These are phyloP conservation scores for Dufourea novaeangliae DNA, from an alignment of 1,140 invertebrate species.

Conservation along the genomic window DNA sequence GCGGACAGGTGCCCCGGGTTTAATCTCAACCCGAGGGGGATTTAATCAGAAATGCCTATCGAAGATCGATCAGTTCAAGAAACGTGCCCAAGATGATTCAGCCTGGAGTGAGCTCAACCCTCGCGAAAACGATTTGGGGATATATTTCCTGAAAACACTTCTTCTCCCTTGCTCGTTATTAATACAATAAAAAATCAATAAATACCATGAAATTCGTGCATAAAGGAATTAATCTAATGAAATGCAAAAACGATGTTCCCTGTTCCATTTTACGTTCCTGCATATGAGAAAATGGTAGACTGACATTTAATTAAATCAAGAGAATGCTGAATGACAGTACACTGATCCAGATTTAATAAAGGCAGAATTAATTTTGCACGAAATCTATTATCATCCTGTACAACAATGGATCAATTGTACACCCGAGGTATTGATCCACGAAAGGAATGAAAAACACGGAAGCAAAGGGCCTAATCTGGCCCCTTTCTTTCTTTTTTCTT, in stretches of 20 bases:
- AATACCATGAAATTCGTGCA: no score
- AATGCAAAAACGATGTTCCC: no score
- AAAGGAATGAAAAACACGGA: background rate
- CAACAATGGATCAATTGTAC: background rate
- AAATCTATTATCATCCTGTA: conserved; percentile 34
- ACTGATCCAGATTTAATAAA: background rate
- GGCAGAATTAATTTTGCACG: conserved; percentile 15
- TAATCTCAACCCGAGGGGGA: conserved; percentile 42
- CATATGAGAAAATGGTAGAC: no score
- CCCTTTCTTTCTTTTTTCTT: no score
- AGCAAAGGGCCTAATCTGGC: no score
- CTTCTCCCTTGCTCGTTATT: no score
- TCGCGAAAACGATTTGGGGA: background rate
- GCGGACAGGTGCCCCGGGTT: conserved; percentile 26
- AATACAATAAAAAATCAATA: no score
- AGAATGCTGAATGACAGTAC: background rate
- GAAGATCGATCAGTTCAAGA: conserved; percentile 33
- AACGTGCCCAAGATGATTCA: conserved; percentile 17
- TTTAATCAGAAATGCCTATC: conserved; percentile 49
- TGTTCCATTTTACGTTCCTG: no score
- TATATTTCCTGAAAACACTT: background rate
- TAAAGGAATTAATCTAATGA: no score
- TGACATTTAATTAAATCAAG: conserved; percentile 26
- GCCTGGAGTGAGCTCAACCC: background rate
- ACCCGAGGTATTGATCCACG: background rate